A percentile compares a stretch with the other conserved stretches of the same genome.
phyloP scores from a whole-genome alignment of 1,140 invertebrate species.

The Drosophila subobscura region DNA sequence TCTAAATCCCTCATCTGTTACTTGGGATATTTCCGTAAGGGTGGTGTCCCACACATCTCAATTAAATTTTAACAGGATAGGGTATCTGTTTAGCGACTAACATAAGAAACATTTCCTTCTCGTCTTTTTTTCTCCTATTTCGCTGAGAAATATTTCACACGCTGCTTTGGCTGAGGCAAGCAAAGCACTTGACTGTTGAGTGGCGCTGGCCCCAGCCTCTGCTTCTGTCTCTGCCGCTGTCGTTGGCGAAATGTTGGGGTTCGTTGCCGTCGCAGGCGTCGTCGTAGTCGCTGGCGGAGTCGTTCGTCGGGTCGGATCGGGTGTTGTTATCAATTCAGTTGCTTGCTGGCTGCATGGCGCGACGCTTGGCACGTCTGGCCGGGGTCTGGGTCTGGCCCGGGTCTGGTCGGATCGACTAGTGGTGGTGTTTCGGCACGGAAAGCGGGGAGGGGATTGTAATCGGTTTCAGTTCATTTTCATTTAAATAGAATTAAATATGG shows the following conservation, averaged over 20 bases:
- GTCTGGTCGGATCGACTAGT: neutral
- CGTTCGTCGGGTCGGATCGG: conserved; percentile 1
- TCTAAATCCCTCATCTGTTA: too few relatives aligned
- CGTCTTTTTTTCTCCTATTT: conserved; percentile 22
- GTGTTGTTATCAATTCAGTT: conserved; percentile 73
- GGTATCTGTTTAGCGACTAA: conserved; percentile 6
- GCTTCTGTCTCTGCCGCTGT: conserved; percentile 22
- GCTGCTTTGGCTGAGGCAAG: conserved; percentile 73
- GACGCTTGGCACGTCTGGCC: conserved; percentile 56
- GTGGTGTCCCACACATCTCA: too few relatives aligned
- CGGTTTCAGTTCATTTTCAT: conserved; percentile 82
- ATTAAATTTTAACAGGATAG: neutral
- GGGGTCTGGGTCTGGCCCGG: conserved; percentile 56
- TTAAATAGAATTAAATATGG: conserved; percentile 83
- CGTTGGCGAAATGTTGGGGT: conserved; percentile 54
- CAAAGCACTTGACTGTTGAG: conserved; percentile 79
- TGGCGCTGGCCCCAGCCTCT: conserved; percentile 53
- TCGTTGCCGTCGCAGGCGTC: conserved; percentile 46
- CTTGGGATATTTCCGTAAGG: too few relatives aligned
- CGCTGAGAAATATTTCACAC: conserved; percentile 75
- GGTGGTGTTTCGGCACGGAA: neutral
- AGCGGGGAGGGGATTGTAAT: conserved; percentile 55
- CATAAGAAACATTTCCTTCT: neutral
- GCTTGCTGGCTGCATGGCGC: conserved; percentile 65
- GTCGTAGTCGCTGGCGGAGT: neutral